These are phyloP conservation scores for Fistularia tabacaria DNA, from an alignment of 2,797 vertebrate species.

Conservation along the genomic window DNA sequence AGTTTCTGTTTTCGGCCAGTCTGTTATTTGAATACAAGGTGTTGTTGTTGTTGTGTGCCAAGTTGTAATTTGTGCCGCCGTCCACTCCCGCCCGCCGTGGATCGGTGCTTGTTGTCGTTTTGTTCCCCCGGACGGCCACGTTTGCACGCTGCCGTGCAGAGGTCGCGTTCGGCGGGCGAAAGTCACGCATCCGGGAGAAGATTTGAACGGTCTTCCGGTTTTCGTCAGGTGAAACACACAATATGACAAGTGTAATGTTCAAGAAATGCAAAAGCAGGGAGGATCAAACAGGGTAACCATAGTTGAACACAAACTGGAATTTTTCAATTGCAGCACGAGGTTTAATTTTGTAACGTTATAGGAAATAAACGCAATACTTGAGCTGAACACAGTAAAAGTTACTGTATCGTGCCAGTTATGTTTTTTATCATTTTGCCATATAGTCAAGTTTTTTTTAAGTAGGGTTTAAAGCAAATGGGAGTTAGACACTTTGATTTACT, in stretches of 20 bases:
- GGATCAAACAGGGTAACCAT: conserved; percentile 62
- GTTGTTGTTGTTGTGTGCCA: no score
- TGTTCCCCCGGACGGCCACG: no score
- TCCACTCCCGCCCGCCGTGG: no score
- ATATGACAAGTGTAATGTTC: conserved; percentile 13
- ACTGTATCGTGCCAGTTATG: conserved; percentile 11
- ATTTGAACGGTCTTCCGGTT: background rate
- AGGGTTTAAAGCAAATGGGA: background rate
- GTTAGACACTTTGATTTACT: conserved; percentile 1
- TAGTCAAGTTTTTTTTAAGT: conserved; percentile 11
- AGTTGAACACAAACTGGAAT: conserved; percentile 58
- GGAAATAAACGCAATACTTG: conserved; percentile 22
- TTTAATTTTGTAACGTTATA: conserved; percentile 17
- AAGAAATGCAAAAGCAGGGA: conserved; percentile 33
- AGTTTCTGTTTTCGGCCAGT: no score
- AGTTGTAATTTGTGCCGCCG: no score
- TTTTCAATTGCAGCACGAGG: conserved; percentile 25
- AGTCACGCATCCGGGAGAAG: no score
- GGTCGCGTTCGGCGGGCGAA: no score
- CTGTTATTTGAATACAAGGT: no score
- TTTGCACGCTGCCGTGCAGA: no score
- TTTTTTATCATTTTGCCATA: conserved; percentile 9
- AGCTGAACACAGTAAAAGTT: conserved; percentile 7
- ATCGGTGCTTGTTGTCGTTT: no score
- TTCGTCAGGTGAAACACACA: conserved; percentile 21